Base-by-base conservation (phyloP, 2,888 invertebrate species). In the Leucoma salicis region DNA sequence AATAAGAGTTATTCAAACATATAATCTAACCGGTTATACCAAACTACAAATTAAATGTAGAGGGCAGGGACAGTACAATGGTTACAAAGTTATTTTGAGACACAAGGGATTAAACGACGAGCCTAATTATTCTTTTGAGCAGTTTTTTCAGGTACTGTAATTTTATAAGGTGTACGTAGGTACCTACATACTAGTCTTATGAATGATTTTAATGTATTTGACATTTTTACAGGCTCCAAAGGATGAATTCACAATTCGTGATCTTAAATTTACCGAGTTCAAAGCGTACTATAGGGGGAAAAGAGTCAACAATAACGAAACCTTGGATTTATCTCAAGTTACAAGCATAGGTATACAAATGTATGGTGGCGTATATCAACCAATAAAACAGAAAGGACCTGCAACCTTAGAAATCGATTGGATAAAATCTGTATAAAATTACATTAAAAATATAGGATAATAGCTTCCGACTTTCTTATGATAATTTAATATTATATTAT, bases 321-420 rank as follows among this genome's bases (percentile, higher is more conserved):
- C 91, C 0, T 70, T 93, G 13, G 92, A 93, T 63, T 74, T 80
- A 31, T 75, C 90, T 0, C 85, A 91, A 57, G 88, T 93, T 15
- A 92, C 92, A 1, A 91, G 90, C 70, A 81, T 93, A 48, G 93
- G 92, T 4, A 71, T 93, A 31, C 93, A 93, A 79, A 88, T 92
- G 63, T 92, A 91, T 58, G 93, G 93, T 13, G 93, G 93, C 10
- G 93, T 93, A 46, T 93, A 93, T 64, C 82, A 87, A 53, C 88
- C 91, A 5, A 73, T 90, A 12, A 93, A 93, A 66, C 93, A 93
- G 63, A 89, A 82, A 60, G 93, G 93, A 0, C 91, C 92, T 6
- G 92, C 92, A 1, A 90, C 93, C 31, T 80, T 93, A 53, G 93
- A 93, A 77, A 89, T 93, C 25, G 91, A 93, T 63, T 91, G 88